Evolutionary conservation across 1,140 invertebrate species (phyloP).

Genomic region (Metaphire vulgaris): DNA sequence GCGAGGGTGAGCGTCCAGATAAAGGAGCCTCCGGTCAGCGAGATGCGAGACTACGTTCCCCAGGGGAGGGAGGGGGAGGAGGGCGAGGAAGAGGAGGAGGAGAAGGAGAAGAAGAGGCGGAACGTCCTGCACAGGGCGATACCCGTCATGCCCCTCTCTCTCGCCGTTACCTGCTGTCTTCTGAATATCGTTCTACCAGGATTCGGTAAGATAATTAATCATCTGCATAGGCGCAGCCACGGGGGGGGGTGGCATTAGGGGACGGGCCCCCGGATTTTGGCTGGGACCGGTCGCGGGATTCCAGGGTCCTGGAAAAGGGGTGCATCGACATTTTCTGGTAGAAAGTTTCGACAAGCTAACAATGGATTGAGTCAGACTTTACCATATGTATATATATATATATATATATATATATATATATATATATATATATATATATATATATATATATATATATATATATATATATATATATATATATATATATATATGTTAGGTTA

Average conservation of each 20-base stretch:
- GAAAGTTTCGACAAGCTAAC: too few species aligned
- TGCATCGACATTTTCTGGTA: too few species aligned
- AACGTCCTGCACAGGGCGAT: constrained; percentile 37
- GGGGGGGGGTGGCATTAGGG: neutral
- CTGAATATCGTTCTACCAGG: constrained; percentile 55
- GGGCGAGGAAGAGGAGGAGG: neutral
- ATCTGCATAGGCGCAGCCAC: neutral
- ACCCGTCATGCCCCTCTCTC: constrained; percentile 52
- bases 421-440: too few species aligned
- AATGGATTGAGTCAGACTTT: too few species aligned
- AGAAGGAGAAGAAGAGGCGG: neutral
- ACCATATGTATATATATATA: too few species aligned
- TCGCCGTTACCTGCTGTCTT: constrained; percentile 53
- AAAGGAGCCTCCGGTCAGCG: neutral
- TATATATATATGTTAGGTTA: too few species aligned
- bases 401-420: too few species aligned
- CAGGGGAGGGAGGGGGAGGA: neutral
- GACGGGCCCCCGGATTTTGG: neutral
- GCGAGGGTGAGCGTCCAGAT: neutral
- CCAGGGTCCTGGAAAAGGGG: too few species aligned
- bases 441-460: too few species aligned
- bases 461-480: too few species aligned
- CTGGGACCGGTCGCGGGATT: neutral
- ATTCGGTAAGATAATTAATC: constrained; percentile 41
- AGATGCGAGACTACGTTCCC: neutral